Evolutionary conservation across 1,140 invertebrate genomes (phyloP).

Genomic region (Drosophila pachea): DNA sequence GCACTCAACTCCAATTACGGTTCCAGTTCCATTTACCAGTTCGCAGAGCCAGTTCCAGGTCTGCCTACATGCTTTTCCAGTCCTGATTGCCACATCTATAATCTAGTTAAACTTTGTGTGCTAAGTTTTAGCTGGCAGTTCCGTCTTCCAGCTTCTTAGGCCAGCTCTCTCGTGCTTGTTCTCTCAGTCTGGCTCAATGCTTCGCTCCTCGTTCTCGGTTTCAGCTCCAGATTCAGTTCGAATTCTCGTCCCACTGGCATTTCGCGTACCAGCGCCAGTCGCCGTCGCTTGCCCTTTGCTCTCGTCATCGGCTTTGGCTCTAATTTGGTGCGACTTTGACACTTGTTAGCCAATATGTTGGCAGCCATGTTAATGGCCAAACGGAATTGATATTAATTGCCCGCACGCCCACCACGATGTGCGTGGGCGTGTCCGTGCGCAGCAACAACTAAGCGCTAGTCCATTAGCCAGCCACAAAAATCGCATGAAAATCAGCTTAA

Average conservation of each 20-base stretch:
- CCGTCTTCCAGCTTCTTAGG: too few species aligned
- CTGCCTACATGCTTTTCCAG: too few species aligned
- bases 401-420: slow-evolving; percentile 26
- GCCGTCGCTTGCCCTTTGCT: slow-evolving; percentile 22
- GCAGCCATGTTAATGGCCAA: slow-evolving; percentile 68
- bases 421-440: slow-evolving; percentile 40
- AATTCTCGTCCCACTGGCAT: too few species aligned
- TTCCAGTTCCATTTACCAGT: background rate
- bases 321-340: slow-evolving; percentile 76
- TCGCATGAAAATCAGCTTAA: slow-evolving; percentile 66
- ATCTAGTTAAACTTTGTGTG: too few species aligned
- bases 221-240: too few species aligned
- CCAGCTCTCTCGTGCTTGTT: too few species aligned
- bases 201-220: too few species aligned
- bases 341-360: slow-evolving; percentile 76
- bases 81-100: too few species aligned
- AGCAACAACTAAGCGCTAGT: slow-evolving; percentile 29
- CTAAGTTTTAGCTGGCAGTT: too few species aligned
- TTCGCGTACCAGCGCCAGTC: slow-evolving; percentile 1
- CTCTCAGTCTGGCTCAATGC: too few species aligned
- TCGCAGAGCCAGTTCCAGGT: background rate
- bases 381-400: slow-evolving; percentile 76
- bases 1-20: background rate
- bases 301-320: slow-evolving; percentile 62
- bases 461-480: slow-evolving; percentile 42